Percentiles rank a stretch among this genome's conserved stretches.
phyloP scores from a whole-genome alignment of 2,888 invertebrate genomes.

The Calliopum simillimum region DNA sequence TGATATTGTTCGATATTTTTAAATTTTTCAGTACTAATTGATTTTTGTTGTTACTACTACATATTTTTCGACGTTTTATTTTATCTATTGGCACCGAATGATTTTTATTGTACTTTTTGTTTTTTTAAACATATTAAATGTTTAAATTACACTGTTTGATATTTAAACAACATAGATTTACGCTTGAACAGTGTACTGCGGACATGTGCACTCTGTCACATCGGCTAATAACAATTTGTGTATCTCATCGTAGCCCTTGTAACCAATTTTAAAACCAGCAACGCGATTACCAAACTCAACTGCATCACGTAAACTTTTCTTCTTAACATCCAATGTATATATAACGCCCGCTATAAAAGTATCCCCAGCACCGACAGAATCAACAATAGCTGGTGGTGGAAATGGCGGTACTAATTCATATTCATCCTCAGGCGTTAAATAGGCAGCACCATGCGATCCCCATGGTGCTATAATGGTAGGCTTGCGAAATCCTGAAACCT shows the following conservation, averaged over 20 bases:
- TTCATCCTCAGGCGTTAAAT: conserved; percentile 69
- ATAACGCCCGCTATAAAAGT: conserved; percentile 74
- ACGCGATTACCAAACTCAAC: conserved; percentile 72
- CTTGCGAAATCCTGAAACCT: conserved; percentile 18
- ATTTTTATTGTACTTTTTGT: no score
- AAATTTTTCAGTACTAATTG: no score
- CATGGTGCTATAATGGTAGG: conserved; percentile 69
- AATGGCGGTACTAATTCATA: conserved; percentile 67
- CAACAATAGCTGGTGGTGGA: conserved; percentile 70
- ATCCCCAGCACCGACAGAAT: conserved; percentile 78
- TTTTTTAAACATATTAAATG: no score
- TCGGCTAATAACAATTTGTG: not conserved
- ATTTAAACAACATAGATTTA: no score
- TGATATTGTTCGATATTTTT: no score
- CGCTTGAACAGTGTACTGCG: no score
- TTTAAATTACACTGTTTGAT: no score
- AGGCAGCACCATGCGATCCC: conserved; percentile 55
- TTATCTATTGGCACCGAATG: no score
- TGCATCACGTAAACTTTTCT: conserved; percentile 65
- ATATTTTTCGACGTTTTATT: no score
- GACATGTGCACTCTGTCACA: no score
- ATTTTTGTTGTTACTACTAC: no score
- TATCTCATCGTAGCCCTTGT: conserved; percentile 69
- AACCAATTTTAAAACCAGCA: conserved; percentile 73
- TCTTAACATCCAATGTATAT: conserved; percentile 68